phyloP scores from a whole-genome alignment of 2,113 vertebrate species.

The Anthoscopus minutus region DNA sequence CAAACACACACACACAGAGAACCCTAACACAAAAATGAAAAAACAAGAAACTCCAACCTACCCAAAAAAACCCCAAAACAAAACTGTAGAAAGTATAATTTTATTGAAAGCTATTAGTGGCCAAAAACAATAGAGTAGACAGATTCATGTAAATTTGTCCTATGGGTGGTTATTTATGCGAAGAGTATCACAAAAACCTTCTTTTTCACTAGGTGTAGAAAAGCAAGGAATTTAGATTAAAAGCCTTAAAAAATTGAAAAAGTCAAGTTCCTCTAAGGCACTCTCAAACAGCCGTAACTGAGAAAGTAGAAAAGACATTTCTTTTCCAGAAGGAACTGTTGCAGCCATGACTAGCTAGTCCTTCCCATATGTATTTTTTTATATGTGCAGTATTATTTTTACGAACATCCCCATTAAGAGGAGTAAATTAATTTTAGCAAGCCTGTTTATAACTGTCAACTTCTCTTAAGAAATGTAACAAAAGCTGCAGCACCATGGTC shows the following conservation, averaged over 20 bases:
- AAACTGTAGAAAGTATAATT: neutral
- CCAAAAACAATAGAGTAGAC: neutral
- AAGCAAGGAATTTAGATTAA: neutral
- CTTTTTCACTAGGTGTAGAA: neutral
- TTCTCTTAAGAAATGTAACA: neutral
- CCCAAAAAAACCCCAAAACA: neutral
- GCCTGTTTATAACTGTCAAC: neutral
- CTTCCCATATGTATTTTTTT: neutral
- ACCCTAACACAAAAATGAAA: too few species aligned
- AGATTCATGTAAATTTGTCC: neutral
- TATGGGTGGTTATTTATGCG: neutral
- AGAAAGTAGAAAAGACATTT: neutral
- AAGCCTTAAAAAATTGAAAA: neutral
- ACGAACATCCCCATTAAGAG: neutral
- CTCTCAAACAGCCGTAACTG: neutral
- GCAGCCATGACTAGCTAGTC: neutral
- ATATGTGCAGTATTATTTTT: neutral
- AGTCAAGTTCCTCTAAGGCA: neutral
- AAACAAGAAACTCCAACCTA: neutral
- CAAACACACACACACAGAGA: neutral
- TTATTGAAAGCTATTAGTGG: neutral
- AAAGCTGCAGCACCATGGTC: neutral
- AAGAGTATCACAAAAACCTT: neutral
- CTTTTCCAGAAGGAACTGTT: neutral
- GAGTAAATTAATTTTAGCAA: neutral